Base-by-base conservation (phyloP, 2,888 invertebrate species). In the Congeria kusceri region DNA sequence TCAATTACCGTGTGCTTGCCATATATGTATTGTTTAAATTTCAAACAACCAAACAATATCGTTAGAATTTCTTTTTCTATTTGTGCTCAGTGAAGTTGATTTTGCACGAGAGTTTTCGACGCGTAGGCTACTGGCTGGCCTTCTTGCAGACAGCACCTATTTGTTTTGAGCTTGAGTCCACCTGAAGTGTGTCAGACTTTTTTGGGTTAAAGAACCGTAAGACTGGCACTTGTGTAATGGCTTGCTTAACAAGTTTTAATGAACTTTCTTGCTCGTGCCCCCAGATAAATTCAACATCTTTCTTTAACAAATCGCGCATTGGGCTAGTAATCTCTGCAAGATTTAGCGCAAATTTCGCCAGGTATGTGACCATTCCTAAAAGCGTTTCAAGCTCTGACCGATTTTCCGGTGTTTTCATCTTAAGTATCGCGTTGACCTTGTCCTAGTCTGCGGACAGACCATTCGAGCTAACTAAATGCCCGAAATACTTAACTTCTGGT, bases 401-500 rank as follows among this genome's bases (percentile, higher is more conserved):
- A 15, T 15, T 20, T 58, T 56, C 27, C 25, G 58, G 58, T 20
- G 58, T 58, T 58, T 58, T 58, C 28, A 58, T 27, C 18, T 28
- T 58, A 15, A 28, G 20, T 5, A 58, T 58, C 27, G 58, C 58
- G 7, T 18, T 7, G 4, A 23, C 27, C 3, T 7, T 58, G 58
- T 58, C 56, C 56, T 56, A 15, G 56, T 56, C 56, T 56, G 56
- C 56, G 11, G 56, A 56, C 56, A 56, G 20, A 9, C 56, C 56
- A 9, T 56, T 15, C n/a, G 11, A 9, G 20, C 56, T n/a, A 20
- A 56, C 20, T 20, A 56, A 11, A 23, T 56, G 56, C 9, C 56
- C 56, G 23, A 56, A 56, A 23, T 56, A 56, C 13, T n/a, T 56
- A 15, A 56, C 56, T 23, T 56, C 56, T n/a, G 56, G 11, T 56